phyloP scores from a whole-genome alignment of 2,888 invertebrate species.

The Stramonita haemastoma region DNA sequence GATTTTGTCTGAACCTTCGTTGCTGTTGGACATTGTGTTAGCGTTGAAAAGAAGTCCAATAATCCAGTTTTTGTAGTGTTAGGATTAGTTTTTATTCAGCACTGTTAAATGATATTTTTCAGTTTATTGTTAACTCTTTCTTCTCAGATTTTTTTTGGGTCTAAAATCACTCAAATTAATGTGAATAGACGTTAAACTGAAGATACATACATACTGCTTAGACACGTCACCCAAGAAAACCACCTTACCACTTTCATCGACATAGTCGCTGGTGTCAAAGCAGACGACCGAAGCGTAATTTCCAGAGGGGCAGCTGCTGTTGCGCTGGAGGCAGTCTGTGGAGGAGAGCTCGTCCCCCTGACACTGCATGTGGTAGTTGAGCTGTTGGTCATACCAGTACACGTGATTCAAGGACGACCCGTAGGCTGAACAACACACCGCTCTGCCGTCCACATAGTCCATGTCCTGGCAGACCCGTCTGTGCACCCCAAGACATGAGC shows the following conservation, averaged over 20 bases:
- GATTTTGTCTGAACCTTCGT: no score
- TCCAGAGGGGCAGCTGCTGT: conserved; percentile 52
- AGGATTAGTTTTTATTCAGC: no score
- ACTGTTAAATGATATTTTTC: no score
- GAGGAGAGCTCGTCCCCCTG: conserved; percentile 47
- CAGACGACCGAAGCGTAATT: conserved; percentile 67
- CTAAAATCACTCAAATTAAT: no score
- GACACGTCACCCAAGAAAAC: no score
- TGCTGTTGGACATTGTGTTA: no score
- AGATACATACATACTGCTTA: no score
- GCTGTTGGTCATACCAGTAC: conserved; percentile 36
- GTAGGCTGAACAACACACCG: conserved; percentile 65
- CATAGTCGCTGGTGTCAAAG: conserved; percentile 48
- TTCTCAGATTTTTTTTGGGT: no score
- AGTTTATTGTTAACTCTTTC: no score
- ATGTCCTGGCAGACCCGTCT: conserved; percentile 62
- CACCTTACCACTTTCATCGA: conserved; percentile 46
- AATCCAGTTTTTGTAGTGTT: no score
- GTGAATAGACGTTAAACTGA: no score
- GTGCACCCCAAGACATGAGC: neutral
- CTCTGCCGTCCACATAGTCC: conserved; percentile 61
- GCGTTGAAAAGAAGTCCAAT: no score
- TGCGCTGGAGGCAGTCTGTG: conserved; percentile 55
- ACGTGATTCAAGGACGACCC: conserved; percentile 51
- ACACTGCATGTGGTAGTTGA: conserved; percentile 61